These are phyloP conservation scores for Pseudocheirus occidentalis DNA, from an alignment of 2,797 vertebrate species.

Conservation along the genomic window DNA sequence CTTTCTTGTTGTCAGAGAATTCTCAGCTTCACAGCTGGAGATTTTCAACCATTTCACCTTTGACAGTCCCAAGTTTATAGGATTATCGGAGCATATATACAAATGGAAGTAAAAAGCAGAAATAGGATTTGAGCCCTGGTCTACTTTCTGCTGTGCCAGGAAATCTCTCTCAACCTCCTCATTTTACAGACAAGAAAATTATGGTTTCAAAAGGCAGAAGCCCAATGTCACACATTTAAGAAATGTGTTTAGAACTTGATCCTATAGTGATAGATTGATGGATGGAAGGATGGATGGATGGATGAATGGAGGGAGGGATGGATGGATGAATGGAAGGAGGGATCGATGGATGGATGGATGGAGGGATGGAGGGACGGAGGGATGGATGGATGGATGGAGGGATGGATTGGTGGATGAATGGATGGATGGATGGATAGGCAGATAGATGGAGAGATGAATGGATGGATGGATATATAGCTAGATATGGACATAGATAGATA, in stretches of 20 bases:
- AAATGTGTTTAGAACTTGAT: not conserved
- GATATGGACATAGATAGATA: too few species aligned
- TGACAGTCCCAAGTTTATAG: not conserved
- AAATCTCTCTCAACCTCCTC: not conserved
- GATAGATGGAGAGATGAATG: accelerated
- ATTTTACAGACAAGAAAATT: constrained; percentile 3
- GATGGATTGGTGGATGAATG: not conserved
- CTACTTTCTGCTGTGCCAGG: not conserved
- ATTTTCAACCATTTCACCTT: constrained; percentile 11
- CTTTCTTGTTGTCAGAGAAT: not conserved
- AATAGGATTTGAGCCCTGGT: not conserved
- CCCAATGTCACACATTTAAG: constrained; percentile 4
- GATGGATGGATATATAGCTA: constrained; percentile 6
- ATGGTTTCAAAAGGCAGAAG: not conserved
- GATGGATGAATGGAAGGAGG: not conserved
- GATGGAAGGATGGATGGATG: not conserved
- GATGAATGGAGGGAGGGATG: not conserved
- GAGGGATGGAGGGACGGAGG: not conserved
- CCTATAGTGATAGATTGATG: not conserved
- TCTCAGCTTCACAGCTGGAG: not conserved
- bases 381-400: not conserved
- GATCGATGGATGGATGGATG: too few species aligned
- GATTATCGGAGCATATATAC: not conserved
- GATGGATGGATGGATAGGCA: too few species aligned
- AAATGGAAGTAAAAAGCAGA: not conserved